Percentiles rank a stretch among this genome's conserved stretches.
Evolutionary conservation across 1,140 invertebrate species (phyloP).

Genomic region (Neodiprion lecontei): DNA sequence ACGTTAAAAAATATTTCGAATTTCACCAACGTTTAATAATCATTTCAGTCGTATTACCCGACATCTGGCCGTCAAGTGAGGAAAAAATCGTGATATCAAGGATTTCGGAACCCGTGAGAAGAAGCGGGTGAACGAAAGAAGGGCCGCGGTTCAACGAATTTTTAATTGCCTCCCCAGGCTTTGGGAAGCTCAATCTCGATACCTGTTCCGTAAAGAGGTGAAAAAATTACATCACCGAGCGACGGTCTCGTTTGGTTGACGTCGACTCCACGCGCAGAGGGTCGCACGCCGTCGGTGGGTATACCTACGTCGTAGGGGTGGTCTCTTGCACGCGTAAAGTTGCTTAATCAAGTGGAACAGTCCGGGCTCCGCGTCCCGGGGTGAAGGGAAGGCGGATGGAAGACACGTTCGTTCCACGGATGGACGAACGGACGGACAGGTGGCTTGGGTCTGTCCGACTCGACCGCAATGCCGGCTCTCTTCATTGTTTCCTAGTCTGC

Average conservation of each 20-base stretch:
- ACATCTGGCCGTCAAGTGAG: too few relatives aligned
- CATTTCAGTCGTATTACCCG: too few relatives aligned
- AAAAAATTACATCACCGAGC: not conserved
- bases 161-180: too few relatives aligned
- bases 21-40: too few relatives aligned
- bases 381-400: slow-evolving; percentile 15
- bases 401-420: not conserved
- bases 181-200: too few relatives aligned
- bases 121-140: too few relatives aligned
- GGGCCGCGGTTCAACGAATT: too few relatives aligned
- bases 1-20: too few relatives aligned
- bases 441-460: slow-evolving; percentile 32
- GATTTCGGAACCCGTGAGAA: too few relatives aligned
- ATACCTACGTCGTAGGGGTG: slow-evolving; percentile 27
- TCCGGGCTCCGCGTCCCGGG: slow-evolving; percentile 41
- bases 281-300: slow-evolving; percentile 10
- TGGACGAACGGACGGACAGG: slow-evolving; percentile 42
- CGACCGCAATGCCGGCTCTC: not conserved
- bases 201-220: not conserved
- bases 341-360: slow-evolving; percentile 59
- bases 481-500: not conserved
- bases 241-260: too few relatives aligned
- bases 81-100: too few relatives aligned
- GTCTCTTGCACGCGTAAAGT: slow-evolving; percentile 52
- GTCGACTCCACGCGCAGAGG: not conserved